Base-by-base conservation (phyloP, 2,888 invertebrate species). In the Cheilosia pagana region DNA sequence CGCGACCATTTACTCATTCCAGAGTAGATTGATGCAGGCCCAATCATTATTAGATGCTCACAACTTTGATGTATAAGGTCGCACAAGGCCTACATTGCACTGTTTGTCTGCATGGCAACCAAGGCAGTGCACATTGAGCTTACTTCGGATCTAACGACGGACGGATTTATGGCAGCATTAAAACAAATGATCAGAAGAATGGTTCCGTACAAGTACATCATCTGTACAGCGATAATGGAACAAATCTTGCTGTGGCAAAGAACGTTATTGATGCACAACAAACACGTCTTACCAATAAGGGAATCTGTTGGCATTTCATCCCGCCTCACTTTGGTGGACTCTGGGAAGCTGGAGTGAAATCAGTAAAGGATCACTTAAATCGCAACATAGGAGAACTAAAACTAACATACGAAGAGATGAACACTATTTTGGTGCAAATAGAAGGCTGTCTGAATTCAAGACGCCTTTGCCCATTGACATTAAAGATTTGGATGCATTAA, bases 401-500 rank as follows among this genome's bases (percentile, higher is more conserved):
- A 28, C 7, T 28, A 28, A 28, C 7, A 28, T 28, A 28, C 25
- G 25, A 28, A 28, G 25, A 28, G 25, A 28, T 28, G 6, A 7
- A 28, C 7, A 28, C 25, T 28, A 28, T 7, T 28, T 7, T 28
- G 25, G 25, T 28, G 25, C 25, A 28, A 28, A 28, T 28, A 28
- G 25, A 28, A 7, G 25, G 25, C 25, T 28, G 7, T 28, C 25
- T 28, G 7, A 28, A 28, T 28, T 28, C 25, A 28, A 28, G 25
- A 28, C 25, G 7, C 7, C 25, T 28, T 28, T 28, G 25, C 7
- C 25, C 25, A 28, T 31, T 12, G 31, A 39, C 39, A 52, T 59
- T 70, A 21, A 60, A 25, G 52, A 71, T 52, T 14, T 60, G 0
- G 57, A 70, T 57, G 70, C 57, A 8, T 39, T 52, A n/a, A 39